Percentiles rank a stretch among this genome's conserved stretches.
phyloP scores from a whole-genome alignment of 2,888 invertebrate genomes.

The Troglohyphantes excavatus region DNA sequence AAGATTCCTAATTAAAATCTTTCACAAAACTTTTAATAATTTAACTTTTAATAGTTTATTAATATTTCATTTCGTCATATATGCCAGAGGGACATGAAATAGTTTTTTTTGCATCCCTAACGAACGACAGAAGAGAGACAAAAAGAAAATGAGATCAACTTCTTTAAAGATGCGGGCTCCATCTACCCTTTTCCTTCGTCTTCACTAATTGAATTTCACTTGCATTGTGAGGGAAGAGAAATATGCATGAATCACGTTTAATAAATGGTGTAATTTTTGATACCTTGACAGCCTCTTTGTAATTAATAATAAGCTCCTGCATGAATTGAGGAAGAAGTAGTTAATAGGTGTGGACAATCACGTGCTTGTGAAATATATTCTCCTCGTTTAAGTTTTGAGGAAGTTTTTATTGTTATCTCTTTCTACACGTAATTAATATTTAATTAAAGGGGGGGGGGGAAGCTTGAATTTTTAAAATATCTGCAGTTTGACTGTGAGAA shows the following conservation, averaged over 20 bases:
- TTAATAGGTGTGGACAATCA: neutral
- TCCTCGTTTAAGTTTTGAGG: neutral
- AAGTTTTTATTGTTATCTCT: too few relatives aligned
- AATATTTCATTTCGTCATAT: too few relatives aligned
- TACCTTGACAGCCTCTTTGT: constrained; percentile 3
- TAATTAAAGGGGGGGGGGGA: too few relatives aligned
- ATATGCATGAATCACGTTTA: constrained; percentile 9
- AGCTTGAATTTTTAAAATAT: too few relatives aligned
- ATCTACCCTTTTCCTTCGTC: neutral
- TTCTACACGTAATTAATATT: too few relatives aligned
- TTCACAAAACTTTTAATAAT: too few relatives aligned
- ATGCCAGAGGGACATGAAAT: too few relatives aligned
- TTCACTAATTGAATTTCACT: neutral
- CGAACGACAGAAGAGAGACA: neutral
- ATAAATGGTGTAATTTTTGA: neutral
- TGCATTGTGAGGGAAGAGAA: neutral
- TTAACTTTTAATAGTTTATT: too few relatives aligned
- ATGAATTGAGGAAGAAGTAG: neutral
- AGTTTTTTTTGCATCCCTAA: too few relatives aligned
- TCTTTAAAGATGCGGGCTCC: neutral
- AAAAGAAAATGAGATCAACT: neutral
- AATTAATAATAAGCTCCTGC: neutral
- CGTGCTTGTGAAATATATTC: neutral
- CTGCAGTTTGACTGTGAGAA: too few relatives aligned
- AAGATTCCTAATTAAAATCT: too few relatives aligned